Conservation (phyloP, 1,140 invertebrate genomes). For the Apis florea region DNA sequence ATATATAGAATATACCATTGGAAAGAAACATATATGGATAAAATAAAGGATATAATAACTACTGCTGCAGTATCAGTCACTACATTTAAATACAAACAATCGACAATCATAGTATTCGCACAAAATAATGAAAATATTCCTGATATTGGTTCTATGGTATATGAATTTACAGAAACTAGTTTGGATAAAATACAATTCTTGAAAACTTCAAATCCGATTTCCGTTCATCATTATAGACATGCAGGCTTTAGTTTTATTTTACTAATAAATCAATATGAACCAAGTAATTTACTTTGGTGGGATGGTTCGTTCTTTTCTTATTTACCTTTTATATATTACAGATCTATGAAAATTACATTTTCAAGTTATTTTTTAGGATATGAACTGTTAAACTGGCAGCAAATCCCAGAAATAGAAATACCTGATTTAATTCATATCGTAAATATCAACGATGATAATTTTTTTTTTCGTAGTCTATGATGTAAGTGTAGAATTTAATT, state of each 20-base stretch:
- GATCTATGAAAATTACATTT: not conserved
- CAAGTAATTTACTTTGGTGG: slow-evolving; percentile 63
- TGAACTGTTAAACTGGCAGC: slow-evolving; percentile 61
- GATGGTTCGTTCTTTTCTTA: slow-evolving; percentile 53
- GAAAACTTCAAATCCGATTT: slow-evolving; percentile 49
- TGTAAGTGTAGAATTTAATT: slow-evolving; percentile 38
- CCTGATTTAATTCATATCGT: slow-evolving; percentile 45
- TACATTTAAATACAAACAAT: slow-evolving; percentile 53
- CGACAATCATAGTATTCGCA: slow-evolving; percentile 64
- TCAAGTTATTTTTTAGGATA: slow-evolving; percentile 45
- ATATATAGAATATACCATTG: slow-evolving; percentile 71
- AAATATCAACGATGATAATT: slow-evolving; percentile 55
- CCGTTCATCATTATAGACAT: slow-evolving; percentile 58
- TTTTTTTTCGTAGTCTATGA: slow-evolving; percentile 56
- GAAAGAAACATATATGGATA: slow-evolving; percentile 71
- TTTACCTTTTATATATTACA: not conserved
- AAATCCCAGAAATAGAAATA: slow-evolving; percentile 48
- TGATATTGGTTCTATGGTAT: slow-evolving; percentile 54
- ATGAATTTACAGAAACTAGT: slow-evolving; percentile 53
- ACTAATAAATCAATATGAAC: slow-evolving; percentile 45
- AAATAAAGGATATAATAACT: slow-evolving; percentile 41
- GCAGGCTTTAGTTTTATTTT: slow-evolving; percentile 52
- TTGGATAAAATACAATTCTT: slow-evolving; percentile 57
- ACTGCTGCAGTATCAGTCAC: slow-evolving; percentile 53
- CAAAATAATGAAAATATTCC: slow-evolving; percentile 38